Evolutionary conservation across 2,797 vertebrate genomes (phyloP), one percentile per base, ranked within the genome.

Genomic region (Clarias laeviceps): DNA sequence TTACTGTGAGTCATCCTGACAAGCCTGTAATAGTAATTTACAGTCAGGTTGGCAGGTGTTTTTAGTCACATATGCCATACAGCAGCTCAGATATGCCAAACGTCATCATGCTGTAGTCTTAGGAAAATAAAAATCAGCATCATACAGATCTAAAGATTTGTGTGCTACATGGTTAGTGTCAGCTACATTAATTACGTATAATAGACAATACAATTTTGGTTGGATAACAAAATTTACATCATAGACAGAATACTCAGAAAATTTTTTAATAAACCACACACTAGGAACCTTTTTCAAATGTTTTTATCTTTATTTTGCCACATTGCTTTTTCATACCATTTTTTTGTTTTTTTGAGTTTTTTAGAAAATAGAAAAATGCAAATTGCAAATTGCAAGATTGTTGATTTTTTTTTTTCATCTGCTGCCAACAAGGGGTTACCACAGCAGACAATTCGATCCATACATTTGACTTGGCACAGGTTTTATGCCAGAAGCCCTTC

Each of bases 1-100:
- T 65, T 65, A 37, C 76, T 62, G 32, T 79, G 57, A 78, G 29
- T 79, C 57, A 79, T 59, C 32, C 34, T 80, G 59, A 50, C 61
- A 80, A 65, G 78, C 37, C 78, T 65, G 61, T 65, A 80, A 45
- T 65, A 50, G 61, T 80, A 80, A 80, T 80, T 65, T 65, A 80
- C 59, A 50, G 34, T 80, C 24, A 65, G 61, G 61, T 20, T 65
- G 37, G 78, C 78, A 80, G 78, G 34, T 50, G 37, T 80, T 64
- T 80, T 65, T 34, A 64, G 59, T 37, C 61, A 27, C 37, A 80
- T 45, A 64, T 22, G 24, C 64, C 77, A 64, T 27, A 27, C 15
- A 5, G 32, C 22, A 37, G 6, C 22, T 64, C 59, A 27, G 32
- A 64, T 80, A 79, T 24, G 7, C 64, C 57, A 79, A 79, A 79